Conservation (phyloP, 1,140 invertebrate genomes). For the Helicoverpa zea region DNA sequence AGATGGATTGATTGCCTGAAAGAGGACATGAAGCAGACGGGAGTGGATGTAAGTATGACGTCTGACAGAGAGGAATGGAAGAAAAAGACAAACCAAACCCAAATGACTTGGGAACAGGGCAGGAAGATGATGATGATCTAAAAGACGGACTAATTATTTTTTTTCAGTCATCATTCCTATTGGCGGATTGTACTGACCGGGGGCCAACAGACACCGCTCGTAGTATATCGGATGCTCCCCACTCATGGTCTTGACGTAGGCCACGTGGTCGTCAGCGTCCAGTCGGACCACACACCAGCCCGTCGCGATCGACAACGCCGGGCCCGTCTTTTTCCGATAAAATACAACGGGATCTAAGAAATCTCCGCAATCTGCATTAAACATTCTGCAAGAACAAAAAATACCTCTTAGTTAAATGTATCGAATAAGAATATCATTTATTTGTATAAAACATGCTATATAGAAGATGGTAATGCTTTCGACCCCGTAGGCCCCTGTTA, state of each 20-base stretch:
- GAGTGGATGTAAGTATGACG: too few relatives aligned
- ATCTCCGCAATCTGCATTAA: slow-evolving; percentile 60
- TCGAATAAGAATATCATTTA: neutral
- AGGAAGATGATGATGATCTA: too few relatives aligned
- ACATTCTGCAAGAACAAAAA: slow-evolving; percentile 64
- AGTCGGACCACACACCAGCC: slow-evolving; percentile 78
- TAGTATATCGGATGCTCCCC: slow-evolving; percentile 80
- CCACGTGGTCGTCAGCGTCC: slow-evolving; percentile 76
- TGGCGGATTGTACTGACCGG: slow-evolving; percentile 58
- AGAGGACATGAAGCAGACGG: too few relatives aligned
- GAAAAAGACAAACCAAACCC: too few relatives aligned
- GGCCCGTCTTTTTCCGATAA: slow-evolving; percentile 74
- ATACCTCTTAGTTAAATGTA: neutral
- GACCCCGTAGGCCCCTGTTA: too few relatives aligned
- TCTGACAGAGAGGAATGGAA: too few relatives aligned
- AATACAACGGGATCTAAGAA: slow-evolving; percentile 78
- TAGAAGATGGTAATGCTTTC: too few relatives aligned
- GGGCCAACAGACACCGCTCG: slow-evolving; percentile 73
- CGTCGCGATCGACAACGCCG: slow-evolving; percentile 73
- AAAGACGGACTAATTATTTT: too few relatives aligned
- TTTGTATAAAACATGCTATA: too few relatives aligned
- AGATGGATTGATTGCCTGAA: too few relatives aligned
- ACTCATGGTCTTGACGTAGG: slow-evolving; percentile 70
- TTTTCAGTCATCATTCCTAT: too few relatives aligned
- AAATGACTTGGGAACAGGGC: too few relatives aligned